A percentile compares a stretch with the other conserved stretches of the same genome.
These are phyloP conservation scores for Gracilinanus agilis DNA, from an alignment of 2,113 vertebrate species.

Conservation along the genomic window DNA sequence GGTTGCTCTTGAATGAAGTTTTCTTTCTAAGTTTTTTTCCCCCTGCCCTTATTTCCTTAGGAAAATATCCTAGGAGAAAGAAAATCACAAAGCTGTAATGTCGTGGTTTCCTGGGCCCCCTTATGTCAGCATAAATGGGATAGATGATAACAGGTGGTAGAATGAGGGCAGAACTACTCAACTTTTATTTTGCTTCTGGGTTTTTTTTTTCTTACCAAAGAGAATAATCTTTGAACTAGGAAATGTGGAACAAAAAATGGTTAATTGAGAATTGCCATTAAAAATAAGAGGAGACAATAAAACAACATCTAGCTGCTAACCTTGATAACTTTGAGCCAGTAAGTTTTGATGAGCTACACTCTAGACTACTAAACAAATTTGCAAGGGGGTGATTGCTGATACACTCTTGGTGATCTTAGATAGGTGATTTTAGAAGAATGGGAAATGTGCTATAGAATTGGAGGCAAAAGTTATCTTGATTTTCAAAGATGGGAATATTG, in stretches of 20 bases:
- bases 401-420: background rate
- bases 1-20: background rate
- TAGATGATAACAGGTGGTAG: background rate
- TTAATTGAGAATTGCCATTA: background rate
- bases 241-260: background rate
- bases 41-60: background rate
- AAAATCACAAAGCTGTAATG: background rate
- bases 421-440: background rate
- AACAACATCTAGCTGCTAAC: background rate
- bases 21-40: background rate
- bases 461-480: background rate
- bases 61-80: background rate
- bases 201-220: background rate
- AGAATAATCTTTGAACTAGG: background rate
- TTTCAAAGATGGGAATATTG: background rate
- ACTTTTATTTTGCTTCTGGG: background rate
- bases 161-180: background rate
- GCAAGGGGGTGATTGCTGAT: background rate
- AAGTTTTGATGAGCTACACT: background rate
- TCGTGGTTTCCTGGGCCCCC: background rate
- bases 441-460: background rate
- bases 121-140: background rate
- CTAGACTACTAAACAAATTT: background rate
- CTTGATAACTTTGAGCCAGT: background rate
- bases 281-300: background rate